These are phyloP conservation scores for Carapus acus DNA, from an alignment of 2,797 vertebrate species.

Conservation along the genomic window DNA sequence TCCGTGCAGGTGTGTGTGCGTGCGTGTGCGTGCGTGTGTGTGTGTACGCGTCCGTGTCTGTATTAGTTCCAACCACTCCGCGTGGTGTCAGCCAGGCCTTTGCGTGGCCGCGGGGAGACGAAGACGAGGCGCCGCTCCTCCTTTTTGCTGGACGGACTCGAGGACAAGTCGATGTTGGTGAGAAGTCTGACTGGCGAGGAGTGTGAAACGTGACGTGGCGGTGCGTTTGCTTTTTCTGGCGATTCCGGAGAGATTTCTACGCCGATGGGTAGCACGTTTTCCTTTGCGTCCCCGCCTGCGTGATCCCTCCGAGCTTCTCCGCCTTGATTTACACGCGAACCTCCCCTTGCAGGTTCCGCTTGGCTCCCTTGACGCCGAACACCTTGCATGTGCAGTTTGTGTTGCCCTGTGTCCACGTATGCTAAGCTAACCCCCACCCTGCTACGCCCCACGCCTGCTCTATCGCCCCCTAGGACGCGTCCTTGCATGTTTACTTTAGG, in stretches of 20 bases:
- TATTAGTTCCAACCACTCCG: slow-evolving; percentile 45
- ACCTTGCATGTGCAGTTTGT: slow-evolving; percentile 77
- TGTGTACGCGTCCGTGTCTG: slow-evolving; percentile 42
- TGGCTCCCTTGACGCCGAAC: slow-evolving; percentile 42
- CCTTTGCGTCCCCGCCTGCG: slow-evolving; percentile 40
- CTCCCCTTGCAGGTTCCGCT: slow-evolving; percentile 37
- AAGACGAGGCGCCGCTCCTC: slow-evolving; percentile 22
- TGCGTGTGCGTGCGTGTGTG: slow-evolving; percentile 46
- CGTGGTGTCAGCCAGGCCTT: slow-evolving; percentile 49
- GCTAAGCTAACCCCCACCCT: slow-evolving; percentile 49
- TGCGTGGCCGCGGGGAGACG: slow-evolving; percentile 48
- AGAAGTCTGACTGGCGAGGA: not conserved
- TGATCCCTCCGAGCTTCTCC: slow-evolving; percentile 39
- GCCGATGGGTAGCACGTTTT: not conserved
- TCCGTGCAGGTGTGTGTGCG: slow-evolving; percentile 26
- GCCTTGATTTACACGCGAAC: slow-evolving; percentile 32
- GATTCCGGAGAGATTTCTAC: slow-evolving; percentile 25
- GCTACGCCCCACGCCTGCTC: too few species aligned
- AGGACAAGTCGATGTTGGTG: not conserved
- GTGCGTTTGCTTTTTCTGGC: slow-evolving; percentile 27
- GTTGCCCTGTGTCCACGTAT: slow-evolving; percentile 72
- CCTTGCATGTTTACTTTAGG: slow-evolving; percentile 70
- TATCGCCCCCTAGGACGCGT: slow-evolving; percentile 54
- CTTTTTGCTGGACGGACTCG: slow-evolving; percentile 5
- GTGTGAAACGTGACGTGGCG: slow-evolving; percentile 24